Conservation (phyloP, 1,140 invertebrate genomes). For the Sitophilus oryzae region DNA sequence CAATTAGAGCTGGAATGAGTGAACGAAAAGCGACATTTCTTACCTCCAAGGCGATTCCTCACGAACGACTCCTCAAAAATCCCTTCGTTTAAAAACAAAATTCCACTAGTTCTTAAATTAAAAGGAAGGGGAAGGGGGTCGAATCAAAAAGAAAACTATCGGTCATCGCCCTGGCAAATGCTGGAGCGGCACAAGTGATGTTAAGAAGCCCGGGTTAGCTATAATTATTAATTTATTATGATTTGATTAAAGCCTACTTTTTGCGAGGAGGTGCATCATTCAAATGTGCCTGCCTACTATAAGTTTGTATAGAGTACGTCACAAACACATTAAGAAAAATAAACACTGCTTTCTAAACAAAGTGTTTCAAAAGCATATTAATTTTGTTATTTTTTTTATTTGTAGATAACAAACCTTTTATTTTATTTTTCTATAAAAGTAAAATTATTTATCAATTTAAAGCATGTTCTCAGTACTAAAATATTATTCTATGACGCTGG, state of each 20-base stretch:
- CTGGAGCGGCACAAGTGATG: slow-evolving; percentile 38
- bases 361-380: too few relatives aligned
- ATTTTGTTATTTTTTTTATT: too few relatives aligned
- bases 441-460: too few relatives aligned
- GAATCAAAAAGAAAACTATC: slow-evolving; percentile 29
- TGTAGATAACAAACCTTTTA: too few relatives aligned
- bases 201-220: slow-evolving; percentile 35
- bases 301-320: neutral
- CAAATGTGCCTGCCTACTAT: too few relatives aligned
- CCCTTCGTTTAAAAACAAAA: neutral
- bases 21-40: slow-evolving; percentile 15
- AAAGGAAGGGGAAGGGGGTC: slow-evolving; percentile 18
- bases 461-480: too few relatives aligned
- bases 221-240: neutral
- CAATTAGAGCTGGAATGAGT: too few relatives aligned
- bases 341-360: too few relatives aligned
- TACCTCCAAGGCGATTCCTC: slow-evolving; percentile 39
- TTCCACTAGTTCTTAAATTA: neutral
- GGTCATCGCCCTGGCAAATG: slow-evolving; percentile 44
- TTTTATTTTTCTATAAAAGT: too few relatives aligned
- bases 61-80: slow-evolving; percentile 24
- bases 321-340: too few relatives aligned
- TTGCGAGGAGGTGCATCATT: too few relatives aligned
- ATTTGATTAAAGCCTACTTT: slow-evolving; percentile 5
- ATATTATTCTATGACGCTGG: too few relatives aligned